Evolutionary conservation across 2,888 invertebrate species (phyloP).

Genomic region (Sericinus montela): DNA sequence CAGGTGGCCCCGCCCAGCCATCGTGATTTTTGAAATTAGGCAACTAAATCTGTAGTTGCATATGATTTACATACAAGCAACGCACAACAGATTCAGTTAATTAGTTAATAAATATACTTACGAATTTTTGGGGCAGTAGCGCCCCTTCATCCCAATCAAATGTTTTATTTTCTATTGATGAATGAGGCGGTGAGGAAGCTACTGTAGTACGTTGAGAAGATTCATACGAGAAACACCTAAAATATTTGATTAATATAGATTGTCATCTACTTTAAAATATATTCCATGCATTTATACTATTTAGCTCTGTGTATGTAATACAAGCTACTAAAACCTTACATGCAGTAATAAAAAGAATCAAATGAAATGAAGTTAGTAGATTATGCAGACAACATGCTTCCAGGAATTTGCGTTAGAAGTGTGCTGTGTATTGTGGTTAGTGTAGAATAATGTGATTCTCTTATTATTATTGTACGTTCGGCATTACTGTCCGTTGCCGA

Average conservation of each 20-base stretch:
- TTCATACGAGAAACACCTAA: conserved; percentile 87
- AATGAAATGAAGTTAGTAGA: background rate
- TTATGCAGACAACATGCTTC: conserved; percentile 1
- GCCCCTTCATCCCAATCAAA: conserved; percentile 76
- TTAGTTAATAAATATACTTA: conserved; percentile 30
- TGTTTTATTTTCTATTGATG: conserved; percentile 61
- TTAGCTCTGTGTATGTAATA: background rate
- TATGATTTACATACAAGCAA: no score
- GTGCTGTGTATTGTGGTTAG: background rate
- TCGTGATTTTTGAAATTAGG: no score
- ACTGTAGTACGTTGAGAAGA: conserved; percentile 80
- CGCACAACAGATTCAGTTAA: no score
- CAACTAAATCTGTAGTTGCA: no score
- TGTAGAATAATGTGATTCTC: no score
- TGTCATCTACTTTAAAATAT: background rate
- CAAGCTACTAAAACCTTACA: conserved; percentile 3
- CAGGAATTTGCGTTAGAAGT: background rate
- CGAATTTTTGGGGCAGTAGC: conserved; percentile 62
- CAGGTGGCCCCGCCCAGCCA: no score
- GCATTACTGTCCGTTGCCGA: no score
- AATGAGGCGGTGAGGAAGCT: conserved; percentile 65
- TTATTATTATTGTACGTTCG: no score
- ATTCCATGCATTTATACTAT: conserved; percentile 24
- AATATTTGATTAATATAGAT: conserved; percentile 24
- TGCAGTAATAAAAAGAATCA: background rate